A percentile compares a stretch with the other conserved stretches of the same genome.
These are phyloP conservation scores for Atta texana DNA, from an alignment of 1,140 invertebrate genomes.

Conservation along the genomic window DNA sequence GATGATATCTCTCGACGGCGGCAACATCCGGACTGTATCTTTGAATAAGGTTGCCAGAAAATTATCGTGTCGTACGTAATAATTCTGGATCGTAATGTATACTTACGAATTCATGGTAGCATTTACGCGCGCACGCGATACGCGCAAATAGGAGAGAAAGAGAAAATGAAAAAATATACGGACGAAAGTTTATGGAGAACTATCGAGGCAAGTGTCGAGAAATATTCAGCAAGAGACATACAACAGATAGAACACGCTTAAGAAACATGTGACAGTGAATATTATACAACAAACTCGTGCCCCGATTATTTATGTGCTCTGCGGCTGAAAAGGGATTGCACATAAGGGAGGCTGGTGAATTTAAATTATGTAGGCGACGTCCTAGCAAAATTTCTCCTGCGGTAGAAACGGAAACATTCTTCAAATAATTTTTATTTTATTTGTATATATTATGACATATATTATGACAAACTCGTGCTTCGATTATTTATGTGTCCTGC, in stretches of 20 bases:
- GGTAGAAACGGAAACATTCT: conserved; percentile 4
- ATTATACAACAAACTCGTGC: conserved; percentile 41
- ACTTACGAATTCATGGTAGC: conserved; percentile 37
- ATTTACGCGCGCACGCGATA: conserved; percentile 24
- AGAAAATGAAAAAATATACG: background rate
- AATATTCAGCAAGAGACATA: background rate
- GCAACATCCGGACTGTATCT: conserved; percentile 46
- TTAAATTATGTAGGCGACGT: conserved; percentile 39
- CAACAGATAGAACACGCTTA: background rate
- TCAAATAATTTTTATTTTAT: conserved; percentile 28
- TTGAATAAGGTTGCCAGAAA: conserved; percentile 36
- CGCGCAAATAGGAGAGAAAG: background rate
- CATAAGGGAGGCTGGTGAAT: conserved; percentile 24
- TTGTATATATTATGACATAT: background rate
- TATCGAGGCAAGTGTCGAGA: conserved; percentile 25
- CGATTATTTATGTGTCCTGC: conserved; percentile 31
- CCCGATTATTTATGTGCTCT: conserved; percentile 39
- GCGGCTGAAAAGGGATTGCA: background rate
- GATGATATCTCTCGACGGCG: conserved; percentile 68
- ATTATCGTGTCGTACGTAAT: conserved; percentile 57
- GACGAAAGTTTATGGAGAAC: conserved; percentile 28
- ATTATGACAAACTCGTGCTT: conserved; percentile 15
- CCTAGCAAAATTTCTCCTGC: conserved; percentile 14
- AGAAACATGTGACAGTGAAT: conserved; percentile 43
- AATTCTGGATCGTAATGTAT: conserved; percentile 49